Percentiles rank a stretch among this genome's conserved stretches.
Conservation (phyloP, 2,797 vertebrate genomes). For the Diplodus puntazzo region DNA sequence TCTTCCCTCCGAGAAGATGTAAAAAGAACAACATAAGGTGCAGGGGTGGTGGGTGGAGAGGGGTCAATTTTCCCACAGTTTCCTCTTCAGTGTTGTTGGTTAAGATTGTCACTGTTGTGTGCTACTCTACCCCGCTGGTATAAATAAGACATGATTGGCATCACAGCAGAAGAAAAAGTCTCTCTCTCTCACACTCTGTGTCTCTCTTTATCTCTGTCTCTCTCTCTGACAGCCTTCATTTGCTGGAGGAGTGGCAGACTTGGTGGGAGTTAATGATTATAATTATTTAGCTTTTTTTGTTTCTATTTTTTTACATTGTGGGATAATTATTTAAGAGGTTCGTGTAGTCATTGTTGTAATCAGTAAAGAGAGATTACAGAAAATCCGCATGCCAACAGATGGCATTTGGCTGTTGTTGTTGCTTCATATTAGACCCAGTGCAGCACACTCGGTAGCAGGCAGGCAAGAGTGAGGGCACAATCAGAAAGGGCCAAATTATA, state of each 20-base stretch:
- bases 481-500: constrained; percentile 76
- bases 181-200: constrained; percentile 51
- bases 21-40: constrained; percentile 37
- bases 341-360: constrained; percentile 89
- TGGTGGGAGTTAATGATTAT: constrained; percentile 90
- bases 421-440: constrained; percentile 80
- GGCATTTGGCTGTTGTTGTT: constrained; percentile 83
- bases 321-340: constrained; percentile 92
- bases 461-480: constrained; percentile 59
- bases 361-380: constrained; percentile 91
- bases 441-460: constrained; percentile 64
- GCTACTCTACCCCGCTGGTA: constrained; percentile 72
- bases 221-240: constrained; percentile 85
- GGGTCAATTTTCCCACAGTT: constrained; percentile 67
- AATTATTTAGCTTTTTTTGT: constrained; percentile 87
- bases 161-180: constrained; percentile 63
- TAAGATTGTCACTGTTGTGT: constrained; percentile 70
- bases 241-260: constrained; percentile 87
- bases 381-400: constrained; percentile 89
- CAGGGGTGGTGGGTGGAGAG: constrained; percentile 49
- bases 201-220: constrained; percentile 63
- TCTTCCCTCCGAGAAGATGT: background rate
- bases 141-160: constrained; percentile 84
- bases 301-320: constrained; percentile 80
- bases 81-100: constrained; percentile 62